These are phyloP conservation scores for Nymphalis polychloros DNA, from an alignment of 2,888 invertebrate species.

Conservation along the genomic window DNA sequence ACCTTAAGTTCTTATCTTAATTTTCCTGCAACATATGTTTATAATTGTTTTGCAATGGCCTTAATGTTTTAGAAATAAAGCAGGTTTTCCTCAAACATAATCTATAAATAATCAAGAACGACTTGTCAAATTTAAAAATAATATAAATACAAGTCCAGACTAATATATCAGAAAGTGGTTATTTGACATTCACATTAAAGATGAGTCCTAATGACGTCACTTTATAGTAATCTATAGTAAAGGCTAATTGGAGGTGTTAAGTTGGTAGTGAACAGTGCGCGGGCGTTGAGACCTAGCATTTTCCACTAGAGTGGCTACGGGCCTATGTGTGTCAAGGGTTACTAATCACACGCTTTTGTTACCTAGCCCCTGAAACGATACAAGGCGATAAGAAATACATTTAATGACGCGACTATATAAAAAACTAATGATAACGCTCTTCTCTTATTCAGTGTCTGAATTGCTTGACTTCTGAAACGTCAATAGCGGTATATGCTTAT, in stretches of 20 bases:
- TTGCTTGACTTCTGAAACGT: background rate
- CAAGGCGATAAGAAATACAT: constrained; percentile 33
- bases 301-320: constrained; percentile 74
- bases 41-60: constrained; percentile 26
- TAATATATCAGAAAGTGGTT: background rate
- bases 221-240: constrained; percentile 28
- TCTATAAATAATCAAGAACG: background rate
- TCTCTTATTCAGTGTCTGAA: background rate
- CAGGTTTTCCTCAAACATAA: constrained; percentile 20
- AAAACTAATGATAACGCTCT: background rate
- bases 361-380: constrained; percentile 67
- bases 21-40: constrained; percentile 34
- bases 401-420: constrained; percentile 25
- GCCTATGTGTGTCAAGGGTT: constrained; percentile 78
- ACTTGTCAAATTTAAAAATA: background rate
- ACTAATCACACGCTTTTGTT: constrained; percentile 74
- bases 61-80: constrained; percentile 14
- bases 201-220: constrained; percentile 11
- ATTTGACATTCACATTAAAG: background rate
- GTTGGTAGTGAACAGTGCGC: constrained; percentile 50
- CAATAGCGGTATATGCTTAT: background rate
- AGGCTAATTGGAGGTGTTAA: constrained; percentile 46
- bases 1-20: constrained; percentile 16
- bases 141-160: background rate
- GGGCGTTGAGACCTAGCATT: constrained; percentile 70